Evolutionary conservation across 1,140 invertebrate species (phyloP), one percentile per base, ranked within the genome.

Genomic region (Drosophila punjabiensis): DNA sequence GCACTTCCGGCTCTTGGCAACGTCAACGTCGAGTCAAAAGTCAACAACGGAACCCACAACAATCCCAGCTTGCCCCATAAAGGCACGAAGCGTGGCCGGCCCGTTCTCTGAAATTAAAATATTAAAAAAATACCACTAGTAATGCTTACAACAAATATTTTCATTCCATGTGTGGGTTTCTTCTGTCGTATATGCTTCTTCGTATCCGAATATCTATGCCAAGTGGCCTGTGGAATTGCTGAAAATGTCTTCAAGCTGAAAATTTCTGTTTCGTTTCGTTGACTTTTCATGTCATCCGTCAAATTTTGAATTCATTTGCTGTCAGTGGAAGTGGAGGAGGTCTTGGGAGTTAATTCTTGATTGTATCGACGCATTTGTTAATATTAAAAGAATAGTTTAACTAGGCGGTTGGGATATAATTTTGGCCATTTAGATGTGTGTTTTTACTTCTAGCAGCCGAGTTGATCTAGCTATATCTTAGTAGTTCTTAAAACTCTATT

Each of bases 251-350:
- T 82, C 63, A 82, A 75, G 80, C 64, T 69, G 75, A 82, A 82
- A 75, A 75, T 66, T 82, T 79, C 43, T 48, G 80, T 80, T 70
- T 80, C 66, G 66, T 80, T 71, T 80, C 69, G 77, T 69, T 81
- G 69, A 16, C 55, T 80, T 80, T 75, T 62, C 41, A 75, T 59
- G 70, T 74, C 76, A 77, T 41, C 52, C 71, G 52, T 65, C 43
- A 65, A 58, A 75, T 65, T 74, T 56, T 41, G 16, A 10, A 50
- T 37, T 43, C 37, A 41, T 75, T 48, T 41, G 18, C 28, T 66
- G 28, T 62, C 18, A 18, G 56, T 24, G 53, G 35, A 32, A 43
- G 37, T 65, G 28, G 18, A 20, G 14, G 37, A 60, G 35, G 16
- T 65, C 28, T 16, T 18, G 59, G 11, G 10, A 30, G 37, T 63